These are phyloP conservation scores for Trichogramma evanescens DNA, from an alignment of 2,888 invertebrate species.

Conservation along the genomic window DNA sequence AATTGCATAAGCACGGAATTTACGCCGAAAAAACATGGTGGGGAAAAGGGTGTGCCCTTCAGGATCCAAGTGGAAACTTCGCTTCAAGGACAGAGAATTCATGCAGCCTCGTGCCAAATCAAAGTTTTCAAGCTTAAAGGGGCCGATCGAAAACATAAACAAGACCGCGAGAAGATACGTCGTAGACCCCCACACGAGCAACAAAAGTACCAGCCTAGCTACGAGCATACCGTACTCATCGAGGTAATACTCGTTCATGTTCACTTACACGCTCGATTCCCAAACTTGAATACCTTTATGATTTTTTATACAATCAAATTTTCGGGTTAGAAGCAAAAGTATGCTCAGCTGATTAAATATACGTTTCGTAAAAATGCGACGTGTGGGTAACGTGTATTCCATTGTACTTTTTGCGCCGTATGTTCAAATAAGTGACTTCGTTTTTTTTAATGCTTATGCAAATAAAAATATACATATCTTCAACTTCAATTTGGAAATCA, in stretches of 20 bases:
- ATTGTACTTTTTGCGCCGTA: no score
- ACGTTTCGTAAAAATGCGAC: no score
- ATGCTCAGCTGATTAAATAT: no score
- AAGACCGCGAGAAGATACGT: slow-evolving; percentile 89
- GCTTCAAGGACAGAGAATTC: slow-evolving; percentile 63
- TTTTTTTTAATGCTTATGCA: no score
- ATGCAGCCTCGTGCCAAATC: slow-evolving; percentile 93
- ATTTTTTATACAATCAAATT: no score
- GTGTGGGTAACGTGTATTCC: no score
- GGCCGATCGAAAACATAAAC: slow-evolving; percentile 94
- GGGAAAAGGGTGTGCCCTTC: slow-evolving; percentile 96
- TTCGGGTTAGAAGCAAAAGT: no score
- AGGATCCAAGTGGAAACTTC: slow-evolving; percentile 90
- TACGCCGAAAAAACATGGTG: slow-evolving; percentile 95
- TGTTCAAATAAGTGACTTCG: no score
- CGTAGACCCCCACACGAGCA: slow-evolving; percentile 75
- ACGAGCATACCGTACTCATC: slow-evolving; percentile 87
- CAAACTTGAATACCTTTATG: no score
- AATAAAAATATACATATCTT: background rate
- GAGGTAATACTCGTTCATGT: slow-evolving; percentile 56
- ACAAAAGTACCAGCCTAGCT: slow-evolving; percentile 92
- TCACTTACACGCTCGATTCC: no score
- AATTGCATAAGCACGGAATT: slow-evolving; percentile 98
- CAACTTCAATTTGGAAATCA: background rate
- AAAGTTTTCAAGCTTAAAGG: slow-evolving; percentile 93